A percentile compares a stretch with the other conserved stretches of the same genome.
Conservation (phyloP, 2,113 vertebrate species). For the Tringa solitaria region DNA sequence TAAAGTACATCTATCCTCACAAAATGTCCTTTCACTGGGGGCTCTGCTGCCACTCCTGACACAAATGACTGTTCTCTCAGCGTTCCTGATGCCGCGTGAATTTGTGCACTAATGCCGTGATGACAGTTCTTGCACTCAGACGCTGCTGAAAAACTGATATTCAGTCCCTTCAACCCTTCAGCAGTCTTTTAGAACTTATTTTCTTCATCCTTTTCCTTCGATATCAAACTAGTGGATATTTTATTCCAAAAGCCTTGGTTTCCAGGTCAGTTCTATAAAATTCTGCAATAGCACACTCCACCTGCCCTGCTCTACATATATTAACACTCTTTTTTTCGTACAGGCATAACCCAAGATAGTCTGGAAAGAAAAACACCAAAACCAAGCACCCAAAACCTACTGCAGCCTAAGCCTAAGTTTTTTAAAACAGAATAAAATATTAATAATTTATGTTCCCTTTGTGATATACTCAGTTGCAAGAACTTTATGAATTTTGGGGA, state of each 20-base stretch:
- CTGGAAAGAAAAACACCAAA: neutral
- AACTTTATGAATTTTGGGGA: conserved; percentile 35
- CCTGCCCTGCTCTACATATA: neutral
- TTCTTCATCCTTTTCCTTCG: neutral
- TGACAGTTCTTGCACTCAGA: neutral
- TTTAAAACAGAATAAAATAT: neutral
- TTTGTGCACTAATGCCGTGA: accelerated
- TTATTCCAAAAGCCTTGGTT: neutral
- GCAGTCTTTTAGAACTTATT: accelerated
- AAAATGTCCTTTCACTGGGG: neutral
- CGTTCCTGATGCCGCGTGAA: neutral
- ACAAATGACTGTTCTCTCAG: accelerated
- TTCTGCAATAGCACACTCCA: neutral
- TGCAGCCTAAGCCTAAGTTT: neutral
- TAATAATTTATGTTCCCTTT: conserved; percentile 2
- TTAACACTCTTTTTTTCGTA: neutral
- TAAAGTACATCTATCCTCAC: neutral
- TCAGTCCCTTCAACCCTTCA: neutral
- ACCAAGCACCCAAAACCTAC: neutral
- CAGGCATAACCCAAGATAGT: neutral
- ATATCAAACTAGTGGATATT: neutral
- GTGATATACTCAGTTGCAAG: conserved; percentile 37
- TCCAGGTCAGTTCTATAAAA: neutral
- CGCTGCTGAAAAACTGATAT: neutral
- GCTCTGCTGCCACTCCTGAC: neutral